phyloP scores from a whole-genome alignment of 2,113 vertebrate genomes.

The Martes martes region DNA sequence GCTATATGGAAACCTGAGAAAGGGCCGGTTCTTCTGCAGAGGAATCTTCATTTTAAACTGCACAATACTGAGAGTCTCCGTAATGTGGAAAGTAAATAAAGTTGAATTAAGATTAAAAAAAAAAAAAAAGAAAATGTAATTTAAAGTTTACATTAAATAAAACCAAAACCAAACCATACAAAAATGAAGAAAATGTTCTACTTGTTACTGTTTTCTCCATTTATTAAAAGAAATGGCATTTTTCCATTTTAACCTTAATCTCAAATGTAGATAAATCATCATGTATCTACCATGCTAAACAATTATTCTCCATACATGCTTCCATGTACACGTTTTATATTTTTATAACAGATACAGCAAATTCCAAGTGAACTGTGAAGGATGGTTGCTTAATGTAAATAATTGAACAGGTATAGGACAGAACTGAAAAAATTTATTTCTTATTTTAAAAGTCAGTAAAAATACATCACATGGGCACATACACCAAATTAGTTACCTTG shows the following conservation, averaged over 20 bases:
- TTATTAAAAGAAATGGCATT: background rate
- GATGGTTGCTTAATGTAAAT: background rate
- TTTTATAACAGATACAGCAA: background rate
- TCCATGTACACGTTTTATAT: background rate
- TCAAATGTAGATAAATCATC: background rate
- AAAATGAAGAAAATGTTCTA: background rate
- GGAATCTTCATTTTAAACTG: background rate
- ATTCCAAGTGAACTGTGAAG: background rate
- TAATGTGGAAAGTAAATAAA: background rate
- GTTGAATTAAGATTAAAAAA: background rate
- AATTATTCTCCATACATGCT: background rate
- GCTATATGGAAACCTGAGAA: background rate
- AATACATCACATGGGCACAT: background rate
- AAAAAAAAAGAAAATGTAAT: background rate
- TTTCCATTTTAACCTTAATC: background rate
- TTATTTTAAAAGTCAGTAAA: slow-evolving; percentile 35
- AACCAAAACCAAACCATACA: background rate
- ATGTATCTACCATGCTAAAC: background rate
- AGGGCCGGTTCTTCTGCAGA: background rate
- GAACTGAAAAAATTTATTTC: background rate
- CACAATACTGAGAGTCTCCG: background rate
- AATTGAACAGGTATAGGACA: background rate
- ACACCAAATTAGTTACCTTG: background rate
- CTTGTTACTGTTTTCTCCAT: background rate
- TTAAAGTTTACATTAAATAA: background rate